phyloP scores from a whole-genome alignment of 2,797 vertebrate species.

The Danio kyathit region DNA sequence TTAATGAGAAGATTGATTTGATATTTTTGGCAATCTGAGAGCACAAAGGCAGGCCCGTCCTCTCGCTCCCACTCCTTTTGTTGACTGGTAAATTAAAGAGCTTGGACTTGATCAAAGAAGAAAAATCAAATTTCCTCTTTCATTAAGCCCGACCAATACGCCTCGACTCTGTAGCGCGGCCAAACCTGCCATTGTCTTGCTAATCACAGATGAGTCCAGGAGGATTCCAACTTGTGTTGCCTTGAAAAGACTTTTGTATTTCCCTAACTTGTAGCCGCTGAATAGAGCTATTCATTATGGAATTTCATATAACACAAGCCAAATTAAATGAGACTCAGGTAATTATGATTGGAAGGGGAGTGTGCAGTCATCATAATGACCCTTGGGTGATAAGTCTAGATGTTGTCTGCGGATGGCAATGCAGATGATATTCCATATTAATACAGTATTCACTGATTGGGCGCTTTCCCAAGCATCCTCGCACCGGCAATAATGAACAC shows the following conservation, averaged over 20 bases:
- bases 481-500: conserved; percentile 83
- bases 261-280: conserved; percentile 43
- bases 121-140: conserved; percentile 70
- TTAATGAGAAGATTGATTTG: conserved; percentile 79
- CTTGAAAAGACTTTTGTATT: conserved; percentile 52
- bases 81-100: conserved; percentile 77
- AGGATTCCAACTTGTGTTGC: conserved; percentile 49
- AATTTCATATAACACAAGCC: conserved; percentile 29
- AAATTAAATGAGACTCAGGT: conserved; percentile 46
- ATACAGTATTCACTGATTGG: conserved; percentile 79
- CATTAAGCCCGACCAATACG: conserved; percentile 61
- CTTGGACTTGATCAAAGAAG: conserved; percentile 72
- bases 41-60: conserved; percentile 69
- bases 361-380: conserved; percentile 40
- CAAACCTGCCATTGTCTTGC: conserved; percentile 56
- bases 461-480: conserved; percentile 79
- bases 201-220: conserved; percentile 50
- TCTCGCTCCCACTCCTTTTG: conserved; percentile 67
- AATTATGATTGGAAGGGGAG: conserved; percentile 37
- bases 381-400: conserved; percentile 43
- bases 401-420: conserved; percentile 61
- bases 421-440: conserved; percentile 57
- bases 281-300: conserved; percentile 38
- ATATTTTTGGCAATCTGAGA: conserved; percentile 75
- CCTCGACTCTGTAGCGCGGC: conserved; percentile 46